Evolutionary conservation across 2,888 invertebrate genomes (phyloP).

Genomic region (Schrankia costaestrigalis): DNA sequence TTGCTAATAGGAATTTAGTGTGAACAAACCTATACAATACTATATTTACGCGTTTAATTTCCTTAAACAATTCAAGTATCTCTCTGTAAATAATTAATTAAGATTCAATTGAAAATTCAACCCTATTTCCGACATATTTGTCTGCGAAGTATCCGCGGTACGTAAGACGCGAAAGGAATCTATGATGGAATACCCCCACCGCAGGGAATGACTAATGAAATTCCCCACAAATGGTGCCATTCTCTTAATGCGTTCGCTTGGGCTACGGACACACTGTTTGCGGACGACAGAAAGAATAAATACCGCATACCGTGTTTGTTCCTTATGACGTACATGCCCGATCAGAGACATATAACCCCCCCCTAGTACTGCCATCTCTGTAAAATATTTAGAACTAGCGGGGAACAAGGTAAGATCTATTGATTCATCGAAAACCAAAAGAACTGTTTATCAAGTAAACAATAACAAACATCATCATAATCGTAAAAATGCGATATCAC

Average conservation of each 20-base stretch:
- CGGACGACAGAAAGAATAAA: slow-evolving; percentile 26
- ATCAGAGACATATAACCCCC: too few species aligned
- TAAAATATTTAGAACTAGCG: too few species aligned
- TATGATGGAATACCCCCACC: slow-evolving; percentile 50
- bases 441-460: too few species aligned
- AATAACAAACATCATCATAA: too few species aligned
- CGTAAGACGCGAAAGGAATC: slow-evolving; percentile 48
- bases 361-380: too few species aligned
- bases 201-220: slow-evolving; percentile 59
- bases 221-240: slow-evolving; percentile 53
- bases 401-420: too few species aligned
- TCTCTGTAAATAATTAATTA: slow-evolving; percentile 46
- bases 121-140: slow-evolving; percentile 46
- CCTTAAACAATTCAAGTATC: slow-evolving; percentile 32
- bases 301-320: slow-evolving; percentile 29
- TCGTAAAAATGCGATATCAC: too few species aligned
- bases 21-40: slow-evolving; percentile 21
- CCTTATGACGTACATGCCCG: too few species aligned
- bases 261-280: slow-evolving; percentile 36
- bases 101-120: slow-evolving; percentile 49
- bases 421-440: too few species aligned
- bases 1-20: slow-evolving; percentile 28
- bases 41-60: slow-evolving; percentile 33
- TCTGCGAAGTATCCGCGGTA: slow-evolving; percentile 44
- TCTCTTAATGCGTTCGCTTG: slow-evolving; percentile 50